Evolutionary conservation across 2,113 vertebrate genomes (phyloP).

Genomic region (Lichenostomus cassidix): DNA sequence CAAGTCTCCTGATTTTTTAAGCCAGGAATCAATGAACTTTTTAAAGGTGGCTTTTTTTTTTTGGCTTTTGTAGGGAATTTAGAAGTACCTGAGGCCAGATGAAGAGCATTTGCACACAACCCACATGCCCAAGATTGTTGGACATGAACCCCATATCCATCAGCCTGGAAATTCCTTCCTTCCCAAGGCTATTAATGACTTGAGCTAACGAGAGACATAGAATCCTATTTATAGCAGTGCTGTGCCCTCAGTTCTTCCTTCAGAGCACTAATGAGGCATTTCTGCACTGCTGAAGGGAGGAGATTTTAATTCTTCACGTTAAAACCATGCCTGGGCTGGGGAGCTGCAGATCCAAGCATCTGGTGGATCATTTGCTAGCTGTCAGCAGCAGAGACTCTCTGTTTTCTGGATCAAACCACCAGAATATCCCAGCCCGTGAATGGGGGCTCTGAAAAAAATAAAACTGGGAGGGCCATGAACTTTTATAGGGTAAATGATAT

Average conservation of each 20-base stretch:
- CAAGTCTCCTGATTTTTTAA: background rate
- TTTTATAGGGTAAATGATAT: background rate
- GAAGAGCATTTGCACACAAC: background rate
- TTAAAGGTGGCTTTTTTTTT: background rate
- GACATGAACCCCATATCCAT: background rate
- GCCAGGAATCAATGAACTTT: background rate
- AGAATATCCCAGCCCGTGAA: constrained; percentile 7
- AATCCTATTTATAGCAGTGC: constrained; percentile 5
- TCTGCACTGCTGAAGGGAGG: background rate
- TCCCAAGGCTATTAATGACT: constrained; percentile 5
- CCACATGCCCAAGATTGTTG: background rate
- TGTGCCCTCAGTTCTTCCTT: background rate
- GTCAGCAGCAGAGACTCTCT: background rate
- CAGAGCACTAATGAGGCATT: constrained; percentile 33
- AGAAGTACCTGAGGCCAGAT: background rate
- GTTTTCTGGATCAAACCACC: background rate
- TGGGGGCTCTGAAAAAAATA: background rate
- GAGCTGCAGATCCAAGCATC: constrained; percentile 3
- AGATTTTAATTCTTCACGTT: constrained; percentile 9
- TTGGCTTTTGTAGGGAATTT: background rate
- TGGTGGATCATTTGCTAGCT: constrained; percentile 45
- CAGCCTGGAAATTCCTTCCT: background rate
- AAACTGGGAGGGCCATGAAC: background rate
- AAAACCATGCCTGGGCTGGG: background rate
- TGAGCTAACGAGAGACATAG: background rate